Evolutionary conservation across 2,113 vertebrate species (phyloP), one percentile per base, ranked within the genome.

Genomic region (Erythrocercus mccallii): DNA sequence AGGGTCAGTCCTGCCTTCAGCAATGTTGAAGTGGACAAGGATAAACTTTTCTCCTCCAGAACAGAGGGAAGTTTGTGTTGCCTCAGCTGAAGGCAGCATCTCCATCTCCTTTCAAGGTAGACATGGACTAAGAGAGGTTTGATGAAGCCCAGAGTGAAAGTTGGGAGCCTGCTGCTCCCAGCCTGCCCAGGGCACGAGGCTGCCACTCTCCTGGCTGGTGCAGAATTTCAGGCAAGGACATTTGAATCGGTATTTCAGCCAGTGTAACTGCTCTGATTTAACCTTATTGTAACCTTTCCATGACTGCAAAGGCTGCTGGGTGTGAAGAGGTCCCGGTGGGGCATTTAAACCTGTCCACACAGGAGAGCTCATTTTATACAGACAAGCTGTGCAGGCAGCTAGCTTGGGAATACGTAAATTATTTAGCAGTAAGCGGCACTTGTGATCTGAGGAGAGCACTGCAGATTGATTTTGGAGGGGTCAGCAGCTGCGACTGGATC

Each of bases 231-330:
- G 38, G n/a, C 45, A 78, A 94, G 71, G 72, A 6, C 27, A 0
- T 83, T 64, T 68, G 47, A 74, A 44, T 86, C 50, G 60, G 47
- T 2, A 0, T 81, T 68, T 69, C 48, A 48, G 5, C 83, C 76
- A 44, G 35, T n/a, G 12, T 78, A 84, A 85, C 61, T 86, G n/a
- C 69, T 92, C 72, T 54, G 70, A n/a, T 45, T 83, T 91, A 88
- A 88, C 94, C 77, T 93, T 61, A 48, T n/a, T 76, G 90, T 81
- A 93, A 93, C 94, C 82, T 95, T 53, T 83, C 37, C 47, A 9
- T 31, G 66, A 15, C 82, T 83, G 58, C 30, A 48, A 31, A 73
- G 60, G 66, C 62, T 81, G 57, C 25, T 70, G 48, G 50, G 30
- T 44, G 92, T 61, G 48, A 61, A 66, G 42, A 56, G 53, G 23